Evolutionary conservation across 2,797 vertebrate species (phyloP).

Genomic region (Chaenodraco wilsoni): DNA sequence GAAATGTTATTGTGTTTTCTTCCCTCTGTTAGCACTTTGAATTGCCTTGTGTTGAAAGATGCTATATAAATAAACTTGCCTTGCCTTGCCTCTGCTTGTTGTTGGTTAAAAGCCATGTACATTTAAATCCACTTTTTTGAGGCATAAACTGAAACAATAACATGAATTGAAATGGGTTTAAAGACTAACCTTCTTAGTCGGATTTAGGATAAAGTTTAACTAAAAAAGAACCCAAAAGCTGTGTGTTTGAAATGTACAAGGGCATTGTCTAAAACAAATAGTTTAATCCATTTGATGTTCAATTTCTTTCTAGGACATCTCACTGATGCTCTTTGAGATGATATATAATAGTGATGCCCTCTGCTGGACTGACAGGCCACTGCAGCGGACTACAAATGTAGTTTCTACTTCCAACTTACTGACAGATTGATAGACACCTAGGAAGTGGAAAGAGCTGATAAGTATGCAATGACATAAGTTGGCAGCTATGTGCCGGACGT

Average conservation of each 20-base stretch:
- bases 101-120: not conserved
- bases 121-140: not conserved
- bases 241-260: not conserved
- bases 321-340: not conserved
- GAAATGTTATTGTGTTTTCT: slow-evolving; percentile 2
- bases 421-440: slow-evolving; percentile 56
- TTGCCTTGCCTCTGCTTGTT: not conserved
- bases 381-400: slow-evolving; percentile 29
- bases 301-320: not conserved
- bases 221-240: not conserved
- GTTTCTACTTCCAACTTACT: slow-evolving; percentile 13
- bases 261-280: not conserved
- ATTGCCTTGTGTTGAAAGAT: too few species aligned
- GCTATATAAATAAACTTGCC: too few species aligned
- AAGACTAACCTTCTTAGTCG: not conserved
- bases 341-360: slow-evolving; percentile 65
- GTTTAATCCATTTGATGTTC: not conserved
- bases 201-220: not conserved
- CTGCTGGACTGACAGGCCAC: slow-evolving; percentile 61
- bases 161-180: not conserved
- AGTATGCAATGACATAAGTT: slow-evolving; percentile 62
- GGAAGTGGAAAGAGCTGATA: slow-evolving; percentile 53
- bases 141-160: not conserved
- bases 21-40: too few species aligned
- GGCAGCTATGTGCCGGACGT: slow-evolving; percentile 45